phyloP scores from a whole-genome alignment of 1,140 invertebrate genomes.

The Centruroides sculpturatus region DNA sequence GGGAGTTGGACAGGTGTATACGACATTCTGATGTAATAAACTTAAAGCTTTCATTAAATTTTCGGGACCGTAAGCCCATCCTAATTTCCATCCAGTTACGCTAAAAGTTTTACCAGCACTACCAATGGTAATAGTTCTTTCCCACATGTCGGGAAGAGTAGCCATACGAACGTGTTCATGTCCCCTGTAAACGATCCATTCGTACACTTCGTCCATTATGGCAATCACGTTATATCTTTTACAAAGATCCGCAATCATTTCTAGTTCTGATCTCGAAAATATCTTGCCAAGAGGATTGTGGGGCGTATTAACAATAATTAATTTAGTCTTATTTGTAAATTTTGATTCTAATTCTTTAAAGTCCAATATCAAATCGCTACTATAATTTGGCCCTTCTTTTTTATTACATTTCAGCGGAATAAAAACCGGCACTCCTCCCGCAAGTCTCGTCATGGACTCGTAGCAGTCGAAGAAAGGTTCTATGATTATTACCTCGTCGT shows the following conservation, averaged over 20 bases:
- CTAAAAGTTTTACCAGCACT: conserved; percentile 97
- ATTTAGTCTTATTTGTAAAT: conserved; percentile 86
- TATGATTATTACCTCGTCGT: conserved; percentile 88
- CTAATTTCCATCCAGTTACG: conserved; percentile 88
- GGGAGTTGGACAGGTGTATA: conserved; percentile 81
- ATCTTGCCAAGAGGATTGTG: conserved; percentile 94
- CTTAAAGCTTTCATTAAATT: conserved; percentile 63
- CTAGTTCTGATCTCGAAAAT: conserved; percentile 36
- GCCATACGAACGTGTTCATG: conserved; percentile 78
- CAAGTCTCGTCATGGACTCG: conserved; percentile 77
- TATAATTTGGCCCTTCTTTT: conserved; percentile 34
- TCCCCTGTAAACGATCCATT: conserved; percentile 86
- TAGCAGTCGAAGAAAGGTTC: conserved; percentile 99
- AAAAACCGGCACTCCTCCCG: conserved; percentile 72
- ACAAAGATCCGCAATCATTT: conserved; percentile 69
- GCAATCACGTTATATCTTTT: conserved; percentile 85
- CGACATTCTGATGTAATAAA: conserved; percentile 83
- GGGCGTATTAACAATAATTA: conserved; percentile 89
- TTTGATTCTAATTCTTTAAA: conserved; percentile 58
- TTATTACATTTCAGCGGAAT: conserved; percentile 61
- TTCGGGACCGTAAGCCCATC: conserved; percentile 88
- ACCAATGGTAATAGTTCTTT: conserved; percentile 90
- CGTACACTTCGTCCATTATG: conserved; percentile 94
- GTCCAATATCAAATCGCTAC: conserved; percentile 81
- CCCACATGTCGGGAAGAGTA: conserved; percentile 93